Percentiles rank a stretch among this genome's conserved stretches.
phyloP scores from a whole-genome alignment of 2,888 invertebrate genomes.

The Disparrhopalites patrizii region DNA sequence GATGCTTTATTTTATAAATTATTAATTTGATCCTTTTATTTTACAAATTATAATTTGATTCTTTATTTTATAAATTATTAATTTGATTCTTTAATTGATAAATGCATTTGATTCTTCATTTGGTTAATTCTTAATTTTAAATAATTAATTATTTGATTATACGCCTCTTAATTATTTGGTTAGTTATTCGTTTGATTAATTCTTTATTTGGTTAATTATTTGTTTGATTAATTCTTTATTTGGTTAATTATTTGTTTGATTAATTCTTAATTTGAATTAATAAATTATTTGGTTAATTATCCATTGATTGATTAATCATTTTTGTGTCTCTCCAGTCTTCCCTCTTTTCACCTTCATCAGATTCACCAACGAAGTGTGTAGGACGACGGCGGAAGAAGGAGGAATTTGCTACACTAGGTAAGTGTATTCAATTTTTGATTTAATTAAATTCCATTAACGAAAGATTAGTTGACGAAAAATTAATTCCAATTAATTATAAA shows the following conservation, averaged over 20 bases:
- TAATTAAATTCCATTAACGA: too few species aligned
- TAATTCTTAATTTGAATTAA: not conserved
- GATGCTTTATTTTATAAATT: not conserved
- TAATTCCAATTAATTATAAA: too few species aligned
- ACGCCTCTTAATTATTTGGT: not conserved
- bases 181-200: too few species aligned
- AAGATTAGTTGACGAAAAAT: too few species aligned
- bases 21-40: not conserved
- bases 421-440: too few species aligned
- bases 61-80: too few species aligned
- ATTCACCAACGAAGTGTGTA: constrained; percentile 60
- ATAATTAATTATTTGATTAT: not conserved
- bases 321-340: constrained; percentile 44
- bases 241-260: too few species aligned
- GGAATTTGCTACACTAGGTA: constrained; percentile 46
- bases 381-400: constrained; percentile 38
- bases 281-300: not conserved
- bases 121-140: not conserved
- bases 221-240: too few species aligned
- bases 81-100: too few species aligned
- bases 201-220: too few species aligned
- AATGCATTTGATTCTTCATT: too few species aligned
- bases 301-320: not conserved
- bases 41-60: too few species aligned
- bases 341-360: constrained; percentile 53